Evolutionary conservation across 2,113 vertebrate species (phyloP).

Genomic region (Rattus rattus): DNA sequence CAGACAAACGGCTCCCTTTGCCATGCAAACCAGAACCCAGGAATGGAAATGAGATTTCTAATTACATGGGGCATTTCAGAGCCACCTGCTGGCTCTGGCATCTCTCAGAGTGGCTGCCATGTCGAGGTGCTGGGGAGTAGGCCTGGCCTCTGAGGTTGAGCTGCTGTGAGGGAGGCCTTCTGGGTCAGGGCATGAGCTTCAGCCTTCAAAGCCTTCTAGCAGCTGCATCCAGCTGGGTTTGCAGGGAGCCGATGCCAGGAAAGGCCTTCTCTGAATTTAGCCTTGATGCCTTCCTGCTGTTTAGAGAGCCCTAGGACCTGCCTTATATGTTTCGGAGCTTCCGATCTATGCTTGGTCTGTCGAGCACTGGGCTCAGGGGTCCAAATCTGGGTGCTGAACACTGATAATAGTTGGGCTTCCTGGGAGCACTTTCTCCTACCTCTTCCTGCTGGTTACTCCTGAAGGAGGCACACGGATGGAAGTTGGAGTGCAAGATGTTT

Average conservation of each 20-base stretch:
- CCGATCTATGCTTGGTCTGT: background rate
- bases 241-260: background rate
- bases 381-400: background rate
- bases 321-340: background rate
- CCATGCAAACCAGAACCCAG: slow-evolving; percentile 81
- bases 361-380: background rate
- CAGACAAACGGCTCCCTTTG: slow-evolving; percentile 77
- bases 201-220: slow-evolving; percentile 51
- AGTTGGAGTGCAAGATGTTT: background rate
- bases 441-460: background rate
- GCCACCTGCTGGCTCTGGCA: slow-evolving; percentile 79
- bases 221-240: slow-evolving; percentile 38
- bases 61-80: slow-evolving; percentile 77
- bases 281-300: background rate
- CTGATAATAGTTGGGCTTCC: background rate
- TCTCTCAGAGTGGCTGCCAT: slow-evolving; percentile 11
- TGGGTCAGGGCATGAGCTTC: slow-evolving; percentile 32
- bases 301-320: background rate
- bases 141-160: slow-evolving; percentile 35
- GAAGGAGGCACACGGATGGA: background rate
- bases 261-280: slow-evolving; percentile 69
- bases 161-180: slow-evolving; percentile 37
- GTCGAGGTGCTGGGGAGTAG: slow-evolving; percentile 11
- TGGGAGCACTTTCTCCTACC: background rate
- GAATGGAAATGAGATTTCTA: slow-evolving; percentile 83